These are phyloP conservation scores for Dascillus cervinus DNA, from an alignment of 2,888 invertebrate species.

Conservation along the genomic window DNA sequence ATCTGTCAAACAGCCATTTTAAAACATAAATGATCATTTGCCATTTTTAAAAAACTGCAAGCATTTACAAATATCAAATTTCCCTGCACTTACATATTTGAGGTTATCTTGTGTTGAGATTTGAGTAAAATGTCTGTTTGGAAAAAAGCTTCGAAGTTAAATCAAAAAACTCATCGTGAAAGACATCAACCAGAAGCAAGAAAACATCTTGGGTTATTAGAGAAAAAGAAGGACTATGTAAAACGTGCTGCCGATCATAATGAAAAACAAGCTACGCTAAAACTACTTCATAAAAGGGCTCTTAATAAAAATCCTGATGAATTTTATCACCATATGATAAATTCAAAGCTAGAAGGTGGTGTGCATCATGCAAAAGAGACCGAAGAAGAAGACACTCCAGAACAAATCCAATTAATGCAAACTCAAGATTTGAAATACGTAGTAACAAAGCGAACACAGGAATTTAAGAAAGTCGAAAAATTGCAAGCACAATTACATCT, in stretches of 20 bases:
- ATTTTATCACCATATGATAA: slow-evolving; percentile 96
- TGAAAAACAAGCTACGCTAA: slow-evolving; percentile 74
- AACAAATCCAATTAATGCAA: slow-evolving; percentile 82
- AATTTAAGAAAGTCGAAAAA: slow-evolving; percentile 67
- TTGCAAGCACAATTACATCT: slow-evolving; percentile 75
- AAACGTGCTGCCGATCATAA: slow-evolving; percentile 71
- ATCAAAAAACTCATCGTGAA: slow-evolving; percentile 77
- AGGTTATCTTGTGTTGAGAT: no score
- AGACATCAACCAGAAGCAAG: slow-evolving; percentile 76
- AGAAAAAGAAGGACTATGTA: slow-evolving; percentile 86
- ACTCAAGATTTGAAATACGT: slow-evolving; percentile 84
- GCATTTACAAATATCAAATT: no score
- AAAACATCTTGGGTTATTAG: slow-evolving; percentile 70
- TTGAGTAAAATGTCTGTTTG: slow-evolving; percentile 81
- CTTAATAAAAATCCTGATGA: slow-evolving; percentile 96
- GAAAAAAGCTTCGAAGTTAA: slow-evolving; percentile 79
- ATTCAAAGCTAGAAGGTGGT: slow-evolving; percentile 61
- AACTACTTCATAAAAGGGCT: slow-evolving; percentile 73
- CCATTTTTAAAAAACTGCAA: no score
- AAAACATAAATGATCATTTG: no score
- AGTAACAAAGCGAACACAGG: slow-evolving; percentile 71
- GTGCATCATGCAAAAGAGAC: slow-evolving; percentile 61
- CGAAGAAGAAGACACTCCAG: slow-evolving; percentile 67
- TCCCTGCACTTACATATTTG: no score
- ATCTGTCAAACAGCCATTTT: no score